phyloP scores from a whole-genome alignment of 2,888 invertebrate genomes.

The Eugnorisma glareosa region DNA sequence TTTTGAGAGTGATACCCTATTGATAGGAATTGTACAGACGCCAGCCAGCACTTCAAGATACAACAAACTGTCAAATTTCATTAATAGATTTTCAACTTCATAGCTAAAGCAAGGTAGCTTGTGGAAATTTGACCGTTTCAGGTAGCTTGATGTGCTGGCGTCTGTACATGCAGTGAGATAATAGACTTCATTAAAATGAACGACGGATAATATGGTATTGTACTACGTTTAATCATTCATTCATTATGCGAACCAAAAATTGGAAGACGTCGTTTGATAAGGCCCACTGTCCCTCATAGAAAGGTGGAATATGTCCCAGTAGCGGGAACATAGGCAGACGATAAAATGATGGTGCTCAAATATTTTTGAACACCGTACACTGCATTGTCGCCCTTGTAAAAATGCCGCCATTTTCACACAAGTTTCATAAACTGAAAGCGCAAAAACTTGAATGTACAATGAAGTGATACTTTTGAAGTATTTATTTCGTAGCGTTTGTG shows the following conservation, averaged over 20 bases:
- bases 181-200: background rate
- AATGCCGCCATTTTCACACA: slow-evolving; percentile 12
- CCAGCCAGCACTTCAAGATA: too few relatives aligned
- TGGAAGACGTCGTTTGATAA: background rate
- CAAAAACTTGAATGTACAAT: slow-evolving; percentile 39
- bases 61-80: too few relatives aligned
- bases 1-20: background rate
- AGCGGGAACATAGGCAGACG: background rate
- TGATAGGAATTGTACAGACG: background rate
- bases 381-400: background rate
- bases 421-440: slow-evolving; percentile 23
- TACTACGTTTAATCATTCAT: background rate
- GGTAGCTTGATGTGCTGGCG: too few relatives aligned
- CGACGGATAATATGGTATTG: background rate
- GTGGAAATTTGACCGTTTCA: too few relatives aligned
- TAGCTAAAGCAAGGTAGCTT: too few relatives aligned
- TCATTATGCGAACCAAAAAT: background rate
- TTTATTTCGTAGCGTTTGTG: slow-evolving; percentile 41
- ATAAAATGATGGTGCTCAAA: background rate
- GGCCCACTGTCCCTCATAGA: background rate
- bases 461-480: slow-evolving; percentile 36
- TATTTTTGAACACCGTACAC: background rate
- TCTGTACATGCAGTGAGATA: background rate
- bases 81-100: too few relatives aligned
- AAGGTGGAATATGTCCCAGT: background rate